Base-by-base conservation (phyloP, 2,113 vertebrate species). In the Penelope pileata region DNA sequence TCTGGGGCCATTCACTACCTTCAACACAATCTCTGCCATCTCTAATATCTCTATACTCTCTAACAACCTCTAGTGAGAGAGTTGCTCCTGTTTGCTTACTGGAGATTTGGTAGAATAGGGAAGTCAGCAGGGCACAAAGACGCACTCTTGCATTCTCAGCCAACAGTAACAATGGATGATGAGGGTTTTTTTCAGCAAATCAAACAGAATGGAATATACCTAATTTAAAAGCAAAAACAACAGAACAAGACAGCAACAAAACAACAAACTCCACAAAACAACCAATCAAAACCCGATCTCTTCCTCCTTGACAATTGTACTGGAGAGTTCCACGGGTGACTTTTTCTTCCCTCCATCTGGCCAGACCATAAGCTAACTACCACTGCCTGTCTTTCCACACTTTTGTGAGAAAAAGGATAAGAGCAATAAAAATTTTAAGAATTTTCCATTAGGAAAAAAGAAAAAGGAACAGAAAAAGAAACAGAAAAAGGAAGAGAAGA, bases 251-350 rank as follows among this genome's bases (percentile, higher is more conserved):
- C 30, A 34, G 16, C 42, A 68, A 6, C 22, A 50, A 69, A 68
- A 5, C 9, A n/a, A n/a, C n/a, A n/a, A n/a, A n/a, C n/a, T n/a
- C 29, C 38, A 34, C n/a, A 62, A 38, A 62, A 26, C 34, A 62
- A 38, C 21, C 16, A 34, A 7, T 24, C 60, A 36, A 74, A 40
- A 3, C 10, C 15, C 1, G 15, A 58, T 0, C 0, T 47, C 16
- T 70, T 45, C 15, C 21, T 13, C 38, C 40, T 43, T 69, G 23
- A 88, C 23, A 69, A 78, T 1, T 63, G 8, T 22, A 21, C 29
- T 45, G 38, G 38, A 43, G 17, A 83, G 59, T 47, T 81, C 6
- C 54, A 80, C 63, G 77, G 42, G 24, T 48, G 54, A 36, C 22
- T 50, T 10, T 43, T 91, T 70, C 34, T 90, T 42, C 7, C 17